Conservation (phyloP, 2,113 vertebrate genomes). For the Pollimyrus isidori region DNA sequence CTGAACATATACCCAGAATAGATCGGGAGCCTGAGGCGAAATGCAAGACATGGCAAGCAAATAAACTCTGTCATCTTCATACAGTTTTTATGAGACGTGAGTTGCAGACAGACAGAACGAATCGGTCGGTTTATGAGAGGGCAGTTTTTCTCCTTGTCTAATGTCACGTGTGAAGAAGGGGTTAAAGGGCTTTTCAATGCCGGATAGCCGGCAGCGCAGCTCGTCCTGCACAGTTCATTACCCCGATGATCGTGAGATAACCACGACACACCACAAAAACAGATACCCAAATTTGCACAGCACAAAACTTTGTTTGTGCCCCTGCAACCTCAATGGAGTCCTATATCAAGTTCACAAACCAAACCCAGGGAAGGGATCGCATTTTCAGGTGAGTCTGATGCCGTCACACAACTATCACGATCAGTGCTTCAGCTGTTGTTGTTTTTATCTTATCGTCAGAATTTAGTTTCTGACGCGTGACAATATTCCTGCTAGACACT, state of each 20-base stretch:
- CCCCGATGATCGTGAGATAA: neutral
- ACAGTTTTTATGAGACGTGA: neutral
- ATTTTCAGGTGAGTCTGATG: slow-evolving; percentile 70
- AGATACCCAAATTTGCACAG: neutral
- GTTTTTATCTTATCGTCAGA: neutral
- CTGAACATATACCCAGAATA: neutral
- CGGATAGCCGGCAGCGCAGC: neutral
- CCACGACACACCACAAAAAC: neutral
- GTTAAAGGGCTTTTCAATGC: neutral
- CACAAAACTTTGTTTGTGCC: neutral
- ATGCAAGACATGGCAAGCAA: neutral
- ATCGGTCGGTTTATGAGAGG: neutral
- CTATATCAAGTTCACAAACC: slow-evolving; percentile 66
- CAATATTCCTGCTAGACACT: neutral
- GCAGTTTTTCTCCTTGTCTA: neutral
- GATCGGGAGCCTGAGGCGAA: neutral
- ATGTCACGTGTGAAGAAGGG: neutral
- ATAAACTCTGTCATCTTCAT: neutral
- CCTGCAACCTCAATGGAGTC: slow-evolving; percentile 62
- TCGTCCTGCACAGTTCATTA: no score
- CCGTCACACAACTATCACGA: neutral
- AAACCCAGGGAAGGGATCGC: slow-evolving; percentile 80
- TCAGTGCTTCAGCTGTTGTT: neutral
- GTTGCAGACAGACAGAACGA: neutral
- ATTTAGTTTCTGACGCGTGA: neutral